These are phyloP conservation scores for Trinectes maculatus DNA, from an alignment of 2,113 vertebrate genomes.

Conservation along the genomic window DNA sequence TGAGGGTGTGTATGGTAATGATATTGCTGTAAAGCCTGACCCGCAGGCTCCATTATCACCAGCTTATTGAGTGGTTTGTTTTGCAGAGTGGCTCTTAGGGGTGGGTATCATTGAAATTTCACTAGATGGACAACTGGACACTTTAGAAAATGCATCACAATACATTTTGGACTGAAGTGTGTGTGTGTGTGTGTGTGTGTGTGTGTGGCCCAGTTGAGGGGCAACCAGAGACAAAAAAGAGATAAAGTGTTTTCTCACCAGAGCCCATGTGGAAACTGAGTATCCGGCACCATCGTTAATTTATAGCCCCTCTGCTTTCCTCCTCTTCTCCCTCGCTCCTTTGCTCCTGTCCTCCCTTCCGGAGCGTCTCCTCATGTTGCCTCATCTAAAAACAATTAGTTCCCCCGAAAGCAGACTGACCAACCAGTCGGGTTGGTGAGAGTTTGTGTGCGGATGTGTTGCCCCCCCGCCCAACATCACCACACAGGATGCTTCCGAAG, in stretches of 20 bases:
- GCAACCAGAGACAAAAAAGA: slow-evolving; percentile 46
- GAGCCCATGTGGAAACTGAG: slow-evolving; percentile 71
- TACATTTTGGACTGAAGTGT: slow-evolving; percentile 52
- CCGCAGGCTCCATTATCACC: slow-evolving; percentile 76
- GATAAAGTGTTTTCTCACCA: slow-evolving; percentile 56
- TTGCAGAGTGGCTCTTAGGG: slow-evolving; percentile 77
- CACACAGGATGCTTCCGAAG: slow-evolving; percentile 75
- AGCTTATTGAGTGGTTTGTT: slow-evolving; percentile 82
- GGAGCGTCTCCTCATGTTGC: slow-evolving; percentile 74
- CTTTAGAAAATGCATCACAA: slow-evolving; percentile 72
- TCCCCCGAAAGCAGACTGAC: slow-evolving; percentile 43
- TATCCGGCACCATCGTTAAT: slow-evolving; percentile 69
- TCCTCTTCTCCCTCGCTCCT: slow-evolving; percentile 58
- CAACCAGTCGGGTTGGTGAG: slow-evolving; percentile 34
- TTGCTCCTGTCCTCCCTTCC: slow-evolving; percentile 72
- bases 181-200: slow-evolving; percentile 39
- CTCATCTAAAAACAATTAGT: slow-evolving; percentile 82
- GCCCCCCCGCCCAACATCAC: slow-evolving; percentile 59
- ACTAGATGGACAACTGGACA: slow-evolving; percentile 70
- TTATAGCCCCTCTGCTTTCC: slow-evolving; percentile 61
- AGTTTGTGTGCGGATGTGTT: slow-evolving; percentile 36
- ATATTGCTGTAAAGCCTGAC: slow-evolving; percentile 77
- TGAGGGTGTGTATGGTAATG: slow-evolving; percentile 69
- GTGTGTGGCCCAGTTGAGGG: slow-evolving; percentile 59
- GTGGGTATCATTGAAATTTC: slow-evolving; percentile 74